Evolutionary conservation across 2,113 vertebrate genomes (phyloP), one percentile per base, ranked within the genome.

Genomic region (Phylloscopus trochilus): DNA sequence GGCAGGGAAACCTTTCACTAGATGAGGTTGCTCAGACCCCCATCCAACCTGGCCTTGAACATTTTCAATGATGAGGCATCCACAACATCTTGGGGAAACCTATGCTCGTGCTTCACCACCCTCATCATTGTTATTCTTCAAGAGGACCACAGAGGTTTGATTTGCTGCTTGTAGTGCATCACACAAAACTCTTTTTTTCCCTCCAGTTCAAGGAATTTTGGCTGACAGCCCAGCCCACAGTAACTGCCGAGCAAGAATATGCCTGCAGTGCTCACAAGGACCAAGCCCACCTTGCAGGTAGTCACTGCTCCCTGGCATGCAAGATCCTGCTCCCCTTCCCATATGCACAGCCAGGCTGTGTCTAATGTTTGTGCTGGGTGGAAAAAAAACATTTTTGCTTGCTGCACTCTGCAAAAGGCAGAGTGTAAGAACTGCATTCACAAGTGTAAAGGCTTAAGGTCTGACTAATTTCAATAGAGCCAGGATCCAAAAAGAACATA

Each of bases 331-430:
- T 72, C 28, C 7, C 6, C 66, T 46, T 53, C 2, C 2, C 18
- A 26, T 41, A 18, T 0, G 1, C n/a, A 17, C 0, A 2, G 33
- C 39, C 35, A 78, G 66, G 44, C 33, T 23, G 3, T 5, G 24
- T 11, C 53, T 75, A 24, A 7, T 87, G 47, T 51, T 78, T 35
- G 35, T 76, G 37, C 44, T 63, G 23, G 33, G 19, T 30, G 21
- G 68, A 73, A 69, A 9, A 66, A 86, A 52, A 81, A 2, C 21
- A 17, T 33, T 72, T 76, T 68, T 86, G 24, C 31, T 77, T 80
- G 72, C 53, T 73, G 80, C 2, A 1, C 10, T 17, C 64, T 84
- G 47, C 60, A 89, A 33, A 74, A 86, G 47, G 21, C 47, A 77
- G 30, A 60, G 11, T 13, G 30, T 43, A 81, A 77, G 46, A 76